Evolutionary conservation across 1,140 invertebrate genomes (phyloP).

Genomic region (Andrena cerasifolii): DNA sequence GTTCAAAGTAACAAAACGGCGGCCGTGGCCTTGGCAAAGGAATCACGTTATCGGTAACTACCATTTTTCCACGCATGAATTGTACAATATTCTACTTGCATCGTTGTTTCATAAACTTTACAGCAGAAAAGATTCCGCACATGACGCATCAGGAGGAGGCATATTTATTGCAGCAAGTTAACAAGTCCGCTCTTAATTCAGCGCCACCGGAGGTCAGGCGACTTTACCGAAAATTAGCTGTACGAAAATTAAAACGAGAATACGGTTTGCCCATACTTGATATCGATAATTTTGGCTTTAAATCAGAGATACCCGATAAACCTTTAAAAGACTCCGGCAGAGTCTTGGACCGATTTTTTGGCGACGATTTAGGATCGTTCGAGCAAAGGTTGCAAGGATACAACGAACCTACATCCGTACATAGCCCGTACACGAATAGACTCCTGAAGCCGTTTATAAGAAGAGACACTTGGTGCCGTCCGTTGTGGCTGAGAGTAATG

Average conservation of each 20-base stretch:
- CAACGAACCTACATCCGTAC: constrained; percentile 82
- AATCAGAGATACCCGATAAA: constrained; percentile 50
- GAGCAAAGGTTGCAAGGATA: constrained; percentile 82
- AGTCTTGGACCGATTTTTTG: constrained; percentile 80
- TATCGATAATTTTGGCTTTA: constrained; percentile 80
- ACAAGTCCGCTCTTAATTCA: constrained; percentile 74
- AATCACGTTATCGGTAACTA: constrained; percentile 36
- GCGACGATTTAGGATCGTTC: constrained; percentile 74
- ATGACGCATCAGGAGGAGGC: constrained; percentile 85
- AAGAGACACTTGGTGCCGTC: constrained; percentile 85
- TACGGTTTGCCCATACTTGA: constrained; percentile 84
- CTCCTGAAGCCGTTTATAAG: constrained; percentile 91
- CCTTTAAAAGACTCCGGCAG: constrained; percentile 60
- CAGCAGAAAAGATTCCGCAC: constrained; percentile 68
- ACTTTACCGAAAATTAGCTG: constrained; percentile 84
- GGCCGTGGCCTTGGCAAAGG: constrained; percentile 72
- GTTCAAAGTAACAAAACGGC: constrained; percentile 61
- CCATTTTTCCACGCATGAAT: background rate
- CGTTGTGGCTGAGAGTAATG: constrained; percentile 88
- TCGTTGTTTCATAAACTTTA: constrained; percentile 50
- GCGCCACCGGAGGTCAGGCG: constrained; percentile 79
- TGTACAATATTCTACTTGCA: background rate
- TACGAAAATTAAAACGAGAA: constrained; percentile 85
- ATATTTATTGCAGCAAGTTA: constrained; percentile 82
- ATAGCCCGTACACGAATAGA: constrained; percentile 86